phyloP scores from a whole-genome alignment of 1,140 invertebrate genomes.

The Trichoplusia ni region DNA sequence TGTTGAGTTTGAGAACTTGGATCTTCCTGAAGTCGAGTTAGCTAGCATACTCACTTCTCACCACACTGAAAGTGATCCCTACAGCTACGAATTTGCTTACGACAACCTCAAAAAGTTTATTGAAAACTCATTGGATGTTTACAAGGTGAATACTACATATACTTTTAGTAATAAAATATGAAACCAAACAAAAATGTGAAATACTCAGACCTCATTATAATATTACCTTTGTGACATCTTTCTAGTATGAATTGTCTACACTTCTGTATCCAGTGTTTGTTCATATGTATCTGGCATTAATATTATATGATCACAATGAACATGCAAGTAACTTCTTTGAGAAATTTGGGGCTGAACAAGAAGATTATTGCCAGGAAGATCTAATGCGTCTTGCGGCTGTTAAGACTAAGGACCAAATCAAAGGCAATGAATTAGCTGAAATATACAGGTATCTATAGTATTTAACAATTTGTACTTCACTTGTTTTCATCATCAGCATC shows the following conservation, averaged over 20 bases:
- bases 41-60: constrained; percentile 92
- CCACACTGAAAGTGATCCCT: constrained; percentile 95
- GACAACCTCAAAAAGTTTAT: constrained; percentile 94
- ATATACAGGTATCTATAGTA: constrained; percentile 91
- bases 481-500: no score
- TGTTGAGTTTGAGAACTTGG: constrained; percentile 82
- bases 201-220: neutral
- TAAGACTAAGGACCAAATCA: constrained; percentile 94
- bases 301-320: constrained; percentile 93
- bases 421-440: constrained; percentile 93
- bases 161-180: no score
- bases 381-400: constrained; percentile 90
- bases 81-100: constrained; percentile 94
- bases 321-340: constrained; percentile 91
- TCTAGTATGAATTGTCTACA: constrained; percentile 93
- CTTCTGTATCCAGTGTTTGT: constrained; percentile 97
- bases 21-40: constrained; percentile 88
- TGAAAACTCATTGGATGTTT: constrained; percentile 95
- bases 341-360: constrained; percentile 92
- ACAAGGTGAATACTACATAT: constrained; percentile 90
- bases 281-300: constrained; percentile 97
- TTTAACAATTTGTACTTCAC: neutral
- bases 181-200: neutral
- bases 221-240: constrained; percentile 53
- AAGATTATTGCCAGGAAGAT: constrained; percentile 94